Evolutionary conservation across 2,797 vertebrate genomes (phyloP), one percentile per base, ranked within the genome.

Genomic region (Brachymystax lenok): DNA sequence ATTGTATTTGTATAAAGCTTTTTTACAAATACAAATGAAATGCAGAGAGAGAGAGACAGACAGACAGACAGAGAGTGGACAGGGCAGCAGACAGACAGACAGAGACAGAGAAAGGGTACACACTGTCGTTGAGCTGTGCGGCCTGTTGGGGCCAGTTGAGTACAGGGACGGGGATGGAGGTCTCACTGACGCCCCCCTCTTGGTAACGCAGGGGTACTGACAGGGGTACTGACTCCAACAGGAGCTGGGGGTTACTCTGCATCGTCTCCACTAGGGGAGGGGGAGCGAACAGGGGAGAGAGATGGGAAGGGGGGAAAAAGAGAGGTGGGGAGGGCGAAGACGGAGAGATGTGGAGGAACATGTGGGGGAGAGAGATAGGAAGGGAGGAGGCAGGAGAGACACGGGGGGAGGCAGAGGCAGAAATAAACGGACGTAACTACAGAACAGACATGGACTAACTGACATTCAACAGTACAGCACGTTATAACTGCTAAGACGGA

Each of bases 181-280:
- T 98, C 94, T 98, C 98, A 86, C 92, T 96, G 93, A 97, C 87
- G 54, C n/a, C 28, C 90, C 85, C 93, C 63, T 98, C 97, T 91
- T 94, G 95, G 82, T 84, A 91, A 83, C 95, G 97, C 76, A 94
- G 92, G 2, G 82, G 71, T 59, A 91, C 87, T 82, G 56, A 61
- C 56, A 89, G 88, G 79, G 94, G 92, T 73, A 84, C 90, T 27
- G 94, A 91, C 91, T 98, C 96, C 95, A 96, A 91, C 91, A 98
- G 91, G 89, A 96, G 95, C 89, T 96, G 95, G 59, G 96, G 96
- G 87, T 96, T 96, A 93, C 94, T 97, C 95, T 98, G 97, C 92
- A 99, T 92, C 73, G 96, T 97, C 90, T 99, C 97, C 61, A 97
- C 97, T 98, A 78, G 40, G 40, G 35, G 35, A 33, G 33, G 33